Evolutionary conservation across 2,797 vertebrate species (phyloP).

Genomic region (Rhabdomys pumilio): DNA sequence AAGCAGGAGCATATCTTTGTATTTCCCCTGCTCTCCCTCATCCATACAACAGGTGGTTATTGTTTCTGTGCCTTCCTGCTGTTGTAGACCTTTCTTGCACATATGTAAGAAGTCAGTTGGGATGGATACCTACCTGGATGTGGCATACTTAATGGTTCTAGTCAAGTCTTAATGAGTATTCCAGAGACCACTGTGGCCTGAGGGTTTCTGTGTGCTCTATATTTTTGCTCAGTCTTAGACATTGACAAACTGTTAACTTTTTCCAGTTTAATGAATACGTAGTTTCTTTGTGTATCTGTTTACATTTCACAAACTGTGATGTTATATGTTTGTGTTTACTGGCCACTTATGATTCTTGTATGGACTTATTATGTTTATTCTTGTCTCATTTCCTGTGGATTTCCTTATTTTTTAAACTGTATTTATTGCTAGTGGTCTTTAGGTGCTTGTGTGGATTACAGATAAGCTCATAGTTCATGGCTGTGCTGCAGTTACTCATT

Average conservation of each 20-base stretch:
- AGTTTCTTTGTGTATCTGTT: constrained; percentile 48
- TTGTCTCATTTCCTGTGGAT: neutral
- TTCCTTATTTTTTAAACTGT: neutral
- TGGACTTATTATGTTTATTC: neutral
- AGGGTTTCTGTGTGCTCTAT: neutral
- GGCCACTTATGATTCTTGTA: constrained; percentile 14
- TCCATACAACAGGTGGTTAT: neutral
- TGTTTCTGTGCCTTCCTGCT: neutral
- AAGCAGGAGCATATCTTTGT: neutral
- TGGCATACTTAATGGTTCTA: neutral
- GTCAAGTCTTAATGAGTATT: neutral
- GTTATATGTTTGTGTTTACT: neutral
- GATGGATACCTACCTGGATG: neutral
- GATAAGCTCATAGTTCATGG: neutral
- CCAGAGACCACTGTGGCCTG: neutral
- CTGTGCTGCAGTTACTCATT: constrained; percentile 34
- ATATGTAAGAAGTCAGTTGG: neutral
- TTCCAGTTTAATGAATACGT: neutral
- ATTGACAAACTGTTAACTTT: neutral
- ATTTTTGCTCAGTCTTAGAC: constrained; percentile 5
- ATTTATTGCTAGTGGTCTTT: neutral
- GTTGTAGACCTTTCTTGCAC: neutral
- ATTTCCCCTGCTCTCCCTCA: neutral
- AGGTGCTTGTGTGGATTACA: constrained; percentile 25
- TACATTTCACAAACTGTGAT: constrained; percentile 14